These are phyloP conservation scores for Trichopria drosophilae DNA, from an alignment of 2,888 invertebrate species.

Conservation along the genomic window DNA sequence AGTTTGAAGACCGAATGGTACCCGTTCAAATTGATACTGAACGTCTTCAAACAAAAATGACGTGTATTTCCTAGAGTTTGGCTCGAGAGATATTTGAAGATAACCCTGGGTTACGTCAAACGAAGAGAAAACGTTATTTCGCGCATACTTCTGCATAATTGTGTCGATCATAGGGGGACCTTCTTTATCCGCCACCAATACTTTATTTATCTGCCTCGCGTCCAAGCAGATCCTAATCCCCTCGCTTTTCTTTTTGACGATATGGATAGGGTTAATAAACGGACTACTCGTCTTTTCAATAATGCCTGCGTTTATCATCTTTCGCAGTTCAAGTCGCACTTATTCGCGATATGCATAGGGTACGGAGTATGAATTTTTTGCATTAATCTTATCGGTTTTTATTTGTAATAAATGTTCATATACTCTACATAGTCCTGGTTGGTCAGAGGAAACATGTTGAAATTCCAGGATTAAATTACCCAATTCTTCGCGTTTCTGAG, in stretches of 20 bases:
- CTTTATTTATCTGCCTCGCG: constrained; percentile 2
- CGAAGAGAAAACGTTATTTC: constrained; percentile 6
- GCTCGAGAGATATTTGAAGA: constrained; percentile 11
- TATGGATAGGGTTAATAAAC: constrained; percentile 37
- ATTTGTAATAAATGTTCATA: not conserved
- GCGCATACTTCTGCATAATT: constrained; percentile 11
- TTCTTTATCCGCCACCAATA: constrained; percentile 6
- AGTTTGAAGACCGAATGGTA: constrained; percentile 7
- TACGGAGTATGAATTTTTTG: not conserved
- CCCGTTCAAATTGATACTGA: constrained; percentile 17
- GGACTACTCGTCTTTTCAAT: constrained; percentile 42
- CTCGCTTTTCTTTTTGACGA: constrained; percentile 2
- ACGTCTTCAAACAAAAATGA: constrained; percentile 15
- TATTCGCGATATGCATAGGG: not conserved
- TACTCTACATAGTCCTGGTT: not conserved
- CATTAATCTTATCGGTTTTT: not conserved
- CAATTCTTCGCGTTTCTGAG: not conserved
- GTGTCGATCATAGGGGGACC: not conserved
- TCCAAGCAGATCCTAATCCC: constrained; percentile 3
- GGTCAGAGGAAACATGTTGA: not conserved
- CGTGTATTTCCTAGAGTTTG: constrained; percentile 14
- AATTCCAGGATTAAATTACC: not conserved
- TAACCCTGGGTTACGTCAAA: too few relatives aligned
- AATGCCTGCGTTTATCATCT: constrained; percentile 43
- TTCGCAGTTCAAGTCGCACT: constrained; percentile 27